phyloP scores from a whole-genome alignment of 1,140 invertebrate species.

The Caerostris darwini region DNA sequence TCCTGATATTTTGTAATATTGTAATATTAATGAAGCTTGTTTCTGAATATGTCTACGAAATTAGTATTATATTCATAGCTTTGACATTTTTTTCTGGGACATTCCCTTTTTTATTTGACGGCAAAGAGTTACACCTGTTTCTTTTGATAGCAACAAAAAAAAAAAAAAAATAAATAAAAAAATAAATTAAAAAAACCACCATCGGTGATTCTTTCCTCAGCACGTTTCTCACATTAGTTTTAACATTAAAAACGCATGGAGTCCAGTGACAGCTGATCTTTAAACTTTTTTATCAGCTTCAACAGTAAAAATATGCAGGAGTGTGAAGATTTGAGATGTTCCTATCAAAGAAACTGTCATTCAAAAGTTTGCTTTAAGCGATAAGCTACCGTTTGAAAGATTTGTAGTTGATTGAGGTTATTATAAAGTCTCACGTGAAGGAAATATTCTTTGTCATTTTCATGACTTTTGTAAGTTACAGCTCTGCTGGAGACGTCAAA shows the following conservation, averaged over 20 bases:
- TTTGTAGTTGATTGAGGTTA: not conserved
- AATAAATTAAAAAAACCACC: not conserved
- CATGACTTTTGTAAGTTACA: not conserved
- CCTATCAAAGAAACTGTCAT: constrained; percentile 19
- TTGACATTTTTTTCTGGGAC: too few species aligned
- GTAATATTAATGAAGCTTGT: too few species aligned
- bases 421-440: not conserved
- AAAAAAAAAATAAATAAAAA: not conserved
- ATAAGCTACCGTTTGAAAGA: not conserved
- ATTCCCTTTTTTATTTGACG: not conserved
- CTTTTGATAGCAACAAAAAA: not conserved
- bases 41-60: too few species aligned
- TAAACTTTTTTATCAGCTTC: constrained; percentile 3
- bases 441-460: not conserved
- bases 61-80: too few species aligned
- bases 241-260: not conserved
- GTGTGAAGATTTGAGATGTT: not conserved
- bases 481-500: not conserved
- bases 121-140: not conserved
- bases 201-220: not conserved
- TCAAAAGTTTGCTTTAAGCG: not conserved
- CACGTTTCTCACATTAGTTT: not conserved
- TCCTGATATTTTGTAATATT: too few species aligned
- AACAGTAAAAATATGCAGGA: not conserved
- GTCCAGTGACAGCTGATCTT: not conserved